Conservation (phyloP, 2,888 invertebrate species). For the Lithophane ornitopus region DNA sequence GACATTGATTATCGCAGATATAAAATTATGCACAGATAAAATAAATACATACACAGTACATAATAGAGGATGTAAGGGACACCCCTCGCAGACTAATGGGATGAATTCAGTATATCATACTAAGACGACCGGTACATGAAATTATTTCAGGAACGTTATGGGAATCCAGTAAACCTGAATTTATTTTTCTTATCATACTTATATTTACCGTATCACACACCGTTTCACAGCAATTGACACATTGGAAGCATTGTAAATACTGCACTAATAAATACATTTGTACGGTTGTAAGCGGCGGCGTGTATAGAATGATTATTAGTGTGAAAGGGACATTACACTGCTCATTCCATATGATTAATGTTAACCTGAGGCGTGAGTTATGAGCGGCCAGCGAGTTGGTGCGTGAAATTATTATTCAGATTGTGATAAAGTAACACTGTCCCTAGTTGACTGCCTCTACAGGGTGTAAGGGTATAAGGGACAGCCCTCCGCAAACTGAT, state of each 20-base stretch:
- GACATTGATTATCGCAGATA: too few relatives aligned
- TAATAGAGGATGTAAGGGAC: too few relatives aligned
- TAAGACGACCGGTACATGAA: too few relatives aligned
- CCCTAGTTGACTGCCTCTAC: background rate
- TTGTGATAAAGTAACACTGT: background rate
- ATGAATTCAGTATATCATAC: too few relatives aligned
- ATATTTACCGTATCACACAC: background rate
- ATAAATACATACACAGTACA: too few relatives aligned
- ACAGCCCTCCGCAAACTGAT: too few relatives aligned
- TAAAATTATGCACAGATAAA: too few relatives aligned
- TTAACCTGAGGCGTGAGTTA: conserved; percentile 28
- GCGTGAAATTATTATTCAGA: conserved; percentile 13
- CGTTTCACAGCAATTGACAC: background rate
- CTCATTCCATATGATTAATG: conserved; percentile 69
- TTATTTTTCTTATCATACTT: too few relatives aligned
- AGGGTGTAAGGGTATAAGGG: too few relatives aligned
- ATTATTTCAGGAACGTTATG: too few relatives aligned
- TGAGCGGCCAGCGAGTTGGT: conserved; percentile 26
- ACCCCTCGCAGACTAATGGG: too few relatives aligned
- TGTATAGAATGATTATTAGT: conserved; percentile 54
- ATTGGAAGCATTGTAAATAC: conserved; percentile 5
- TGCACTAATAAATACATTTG: conserved; percentile 34
- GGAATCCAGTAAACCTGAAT: too few relatives aligned
- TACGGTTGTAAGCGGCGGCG: conserved; percentile 15
- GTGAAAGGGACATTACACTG: conserved; percentile 60